These are phyloP conservation scores for Dinoponera quadriceps DNA, from an alignment of 1,140 invertebrate genomes.

Conservation along the genomic window DNA sequence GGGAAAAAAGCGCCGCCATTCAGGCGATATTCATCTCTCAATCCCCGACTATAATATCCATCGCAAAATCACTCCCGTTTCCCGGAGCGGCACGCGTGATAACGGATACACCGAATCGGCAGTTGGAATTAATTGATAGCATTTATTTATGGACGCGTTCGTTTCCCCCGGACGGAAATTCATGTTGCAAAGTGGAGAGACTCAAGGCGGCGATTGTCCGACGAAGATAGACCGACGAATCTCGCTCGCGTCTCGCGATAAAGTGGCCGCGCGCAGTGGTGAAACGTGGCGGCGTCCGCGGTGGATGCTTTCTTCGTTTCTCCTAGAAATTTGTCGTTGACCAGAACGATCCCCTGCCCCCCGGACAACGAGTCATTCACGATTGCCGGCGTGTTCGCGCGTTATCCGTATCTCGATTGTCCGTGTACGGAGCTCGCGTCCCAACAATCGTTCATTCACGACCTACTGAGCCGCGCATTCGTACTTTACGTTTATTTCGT, in stretches of 20 bases:
- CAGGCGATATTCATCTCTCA: no score
- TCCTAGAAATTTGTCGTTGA: constrained; percentile 60
- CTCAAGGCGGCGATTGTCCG: not conserved
- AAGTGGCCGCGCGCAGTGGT: not conserved
- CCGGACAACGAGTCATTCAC: constrained; percentile 67
- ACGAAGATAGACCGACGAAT: not conserved
- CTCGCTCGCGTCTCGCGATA: not conserved
- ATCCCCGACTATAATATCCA: no score
- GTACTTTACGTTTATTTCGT: constrained; percentile 9
- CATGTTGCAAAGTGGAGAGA: not conserved
- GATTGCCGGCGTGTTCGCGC: constrained; percentile 26
- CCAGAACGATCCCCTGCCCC: constrained; percentile 47
- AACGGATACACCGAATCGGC: no score
- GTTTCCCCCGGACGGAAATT: not conserved
- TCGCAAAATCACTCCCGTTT: no score
- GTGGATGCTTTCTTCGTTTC: constrained; percentile 17
- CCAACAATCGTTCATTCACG: constrained; percentile 65
- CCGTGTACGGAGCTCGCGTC: constrained; percentile 1
- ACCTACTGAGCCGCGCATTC: not conserved
- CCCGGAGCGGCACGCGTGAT: no score
- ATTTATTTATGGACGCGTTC: no score
- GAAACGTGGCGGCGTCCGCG: not conserved
- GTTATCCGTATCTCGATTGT: constrained; percentile 46
- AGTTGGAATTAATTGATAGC: no score
- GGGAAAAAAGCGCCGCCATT: no score